These are phyloP conservation scores for Falco concolor DNA, from an alignment of 2,797 vertebrate species.

Conservation along the genomic window DNA sequence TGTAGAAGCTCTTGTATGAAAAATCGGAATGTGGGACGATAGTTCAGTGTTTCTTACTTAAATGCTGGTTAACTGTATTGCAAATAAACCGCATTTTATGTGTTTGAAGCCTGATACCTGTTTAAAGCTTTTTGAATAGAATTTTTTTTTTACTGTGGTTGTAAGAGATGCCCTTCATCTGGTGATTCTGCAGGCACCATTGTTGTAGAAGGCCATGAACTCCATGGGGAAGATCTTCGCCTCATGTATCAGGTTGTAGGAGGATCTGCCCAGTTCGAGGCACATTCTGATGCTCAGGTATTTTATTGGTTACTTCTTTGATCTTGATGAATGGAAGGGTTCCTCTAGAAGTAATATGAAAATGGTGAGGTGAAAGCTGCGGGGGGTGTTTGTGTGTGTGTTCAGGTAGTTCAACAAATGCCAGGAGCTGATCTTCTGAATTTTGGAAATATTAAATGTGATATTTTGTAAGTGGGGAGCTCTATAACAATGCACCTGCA, in stretches of 20 bases:
- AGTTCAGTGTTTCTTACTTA: background rate
- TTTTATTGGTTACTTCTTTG: background rate
- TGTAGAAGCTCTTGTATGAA: background rate
- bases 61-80: background rate
- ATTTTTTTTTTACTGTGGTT: background rate
- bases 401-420: background rate
- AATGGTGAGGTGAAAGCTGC: background rate
- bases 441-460: fast-evolving
- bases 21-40: background rate
- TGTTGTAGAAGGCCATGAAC: constrained; percentile 86
- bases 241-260: constrained; percentile 86
- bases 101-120: background rate
- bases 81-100: background rate
- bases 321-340: background rate
- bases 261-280: constrained; percentile 84
- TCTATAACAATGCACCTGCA: background rate
- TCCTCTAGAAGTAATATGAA: background rate
- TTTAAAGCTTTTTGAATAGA: background rate
- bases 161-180: background rate
- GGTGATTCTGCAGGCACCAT: constrained; percentile 79
- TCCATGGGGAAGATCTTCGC: constrained; percentile 89
- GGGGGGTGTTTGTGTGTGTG: background rate
- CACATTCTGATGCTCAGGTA: constrained; percentile 94
- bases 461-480: fast-evolving
- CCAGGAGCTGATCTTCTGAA: background rate